A percentile compares a stretch with the other conserved stretches of the same genome.
These are phyloP conservation scores for Pocillopora damicornis DNA, from an alignment of 64 coral and sea anemone genomes.

Conservation along the genomic window DNA sequence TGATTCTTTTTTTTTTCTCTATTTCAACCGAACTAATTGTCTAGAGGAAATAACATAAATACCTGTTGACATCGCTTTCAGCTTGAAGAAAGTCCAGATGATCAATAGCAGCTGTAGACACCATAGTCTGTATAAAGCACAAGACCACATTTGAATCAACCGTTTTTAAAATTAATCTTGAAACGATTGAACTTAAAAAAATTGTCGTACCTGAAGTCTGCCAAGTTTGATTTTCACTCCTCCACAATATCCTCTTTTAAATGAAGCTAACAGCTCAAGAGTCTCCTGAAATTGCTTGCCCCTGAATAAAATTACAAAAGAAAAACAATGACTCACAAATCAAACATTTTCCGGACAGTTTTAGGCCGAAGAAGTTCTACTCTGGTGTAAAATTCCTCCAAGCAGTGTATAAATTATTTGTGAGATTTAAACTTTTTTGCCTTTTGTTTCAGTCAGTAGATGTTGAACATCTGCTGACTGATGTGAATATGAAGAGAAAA, in stretches of 20 bases:
- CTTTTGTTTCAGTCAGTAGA: no score
- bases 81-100: conserved; percentile 83
- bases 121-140: conserved; percentile 35
- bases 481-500: no score
- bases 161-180: background rate
- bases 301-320: conserved; percentile 28
- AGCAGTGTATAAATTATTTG: no score
- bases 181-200: background rate
- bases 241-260: conserved; percentile 85
- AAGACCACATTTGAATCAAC: background rate
- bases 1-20: no score
- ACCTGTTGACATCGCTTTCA: conserved; percentile 25
- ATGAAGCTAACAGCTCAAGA: conserved; percentile 80
- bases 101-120: conserved; percentile 77
- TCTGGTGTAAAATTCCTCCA: no score
- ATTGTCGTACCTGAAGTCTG: conserved; percentile 58
- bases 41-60: background rate
- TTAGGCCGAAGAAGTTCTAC: background rate
- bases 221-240: conserved; percentile 85
- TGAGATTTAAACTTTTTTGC: no score
- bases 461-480: no score
- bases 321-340: background rate
- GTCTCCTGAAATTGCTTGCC: conserved; percentile 92
- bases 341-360: background rate
- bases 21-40: no score